phyloP scores from a whole-genome alignment of 2,797 vertebrate species.

The Pitangus sulphuratus region DNA sequence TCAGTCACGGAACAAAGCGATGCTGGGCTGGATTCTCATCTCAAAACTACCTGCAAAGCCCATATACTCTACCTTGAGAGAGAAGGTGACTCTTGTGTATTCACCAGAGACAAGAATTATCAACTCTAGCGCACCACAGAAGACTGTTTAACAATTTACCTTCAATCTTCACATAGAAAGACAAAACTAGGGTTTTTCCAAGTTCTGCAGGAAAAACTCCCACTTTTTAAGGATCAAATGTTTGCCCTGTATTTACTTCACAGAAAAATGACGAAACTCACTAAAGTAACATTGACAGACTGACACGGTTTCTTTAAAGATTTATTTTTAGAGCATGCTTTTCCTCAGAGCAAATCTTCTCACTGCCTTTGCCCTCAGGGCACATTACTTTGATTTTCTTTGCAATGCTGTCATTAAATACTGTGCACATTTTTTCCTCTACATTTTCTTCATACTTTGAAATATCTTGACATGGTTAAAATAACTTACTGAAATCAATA shows the following conservation, averaged over 20 bases:
- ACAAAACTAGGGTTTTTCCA: neutral
- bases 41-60: neutral
- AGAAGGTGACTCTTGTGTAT: neutral
- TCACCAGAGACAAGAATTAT: neutral
- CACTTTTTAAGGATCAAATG: neutral
- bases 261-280: neutral
- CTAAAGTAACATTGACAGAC: neutral
- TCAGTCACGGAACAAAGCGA: neutral
- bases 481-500: neutral
- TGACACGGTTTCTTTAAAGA: neutral
- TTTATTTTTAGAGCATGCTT: constrained; percentile 32
- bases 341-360: constrained; percentile 23
- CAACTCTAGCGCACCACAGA: neutral
- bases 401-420: neutral
- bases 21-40: neutral
- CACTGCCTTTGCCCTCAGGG: neutral
- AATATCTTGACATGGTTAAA: constrained; percentile 5
- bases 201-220: neutral
- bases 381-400: constrained; percentile 25
- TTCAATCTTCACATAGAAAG: neutral
- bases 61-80: neutral
- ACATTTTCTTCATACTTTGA: constrained; percentile 17
- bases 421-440: neutral
- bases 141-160: neutral
- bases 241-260: neutral